Evolutionary conservation across 23 tunicate species (phyloP).

Genomic region (Styela plicata): DNA sequence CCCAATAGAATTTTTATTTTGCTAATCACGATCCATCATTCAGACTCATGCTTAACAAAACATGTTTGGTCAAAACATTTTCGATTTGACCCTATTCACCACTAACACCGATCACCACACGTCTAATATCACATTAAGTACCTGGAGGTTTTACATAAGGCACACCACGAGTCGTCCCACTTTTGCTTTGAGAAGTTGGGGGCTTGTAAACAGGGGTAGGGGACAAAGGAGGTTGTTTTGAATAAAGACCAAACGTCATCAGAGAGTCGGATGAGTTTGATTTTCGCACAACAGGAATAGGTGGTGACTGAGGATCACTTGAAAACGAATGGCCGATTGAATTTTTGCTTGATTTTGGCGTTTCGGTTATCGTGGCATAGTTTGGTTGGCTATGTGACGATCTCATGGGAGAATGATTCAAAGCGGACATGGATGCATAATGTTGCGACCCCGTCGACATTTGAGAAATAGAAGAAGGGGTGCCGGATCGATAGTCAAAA

Average conservation of each 20-base stretch:
- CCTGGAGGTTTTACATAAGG: constrained; percentile 19
- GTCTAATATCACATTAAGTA: background rate
- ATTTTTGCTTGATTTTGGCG: background rate
- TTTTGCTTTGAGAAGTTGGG: background rate
- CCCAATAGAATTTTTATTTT: no score
- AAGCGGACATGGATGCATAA: background rate
- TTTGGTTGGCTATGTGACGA: background rate
- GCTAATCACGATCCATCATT: no score
- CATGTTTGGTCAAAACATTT: no score
- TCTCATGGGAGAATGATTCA: background rate
- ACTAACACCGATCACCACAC: constrained; percentile 1
- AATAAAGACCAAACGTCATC: constrained; percentile 17
- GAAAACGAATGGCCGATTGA: background rate
- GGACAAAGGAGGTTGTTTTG: background rate
- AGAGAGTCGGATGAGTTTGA: constrained; percentile 74
- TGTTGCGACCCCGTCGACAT: background rate
- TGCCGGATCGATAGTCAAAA: background rate
- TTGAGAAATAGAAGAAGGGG: background rate
- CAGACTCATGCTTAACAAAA: no score
- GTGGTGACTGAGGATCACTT: background rate
- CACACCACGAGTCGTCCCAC: background rate
- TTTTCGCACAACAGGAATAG: constrained; percentile 23
- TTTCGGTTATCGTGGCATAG: background rate
- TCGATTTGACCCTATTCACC: no score
- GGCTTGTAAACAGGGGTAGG: background rate